phyloP scores from a whole-genome alignment of 2,888 invertebrate genomes.

The Kryphioiulus occultus region DNA sequence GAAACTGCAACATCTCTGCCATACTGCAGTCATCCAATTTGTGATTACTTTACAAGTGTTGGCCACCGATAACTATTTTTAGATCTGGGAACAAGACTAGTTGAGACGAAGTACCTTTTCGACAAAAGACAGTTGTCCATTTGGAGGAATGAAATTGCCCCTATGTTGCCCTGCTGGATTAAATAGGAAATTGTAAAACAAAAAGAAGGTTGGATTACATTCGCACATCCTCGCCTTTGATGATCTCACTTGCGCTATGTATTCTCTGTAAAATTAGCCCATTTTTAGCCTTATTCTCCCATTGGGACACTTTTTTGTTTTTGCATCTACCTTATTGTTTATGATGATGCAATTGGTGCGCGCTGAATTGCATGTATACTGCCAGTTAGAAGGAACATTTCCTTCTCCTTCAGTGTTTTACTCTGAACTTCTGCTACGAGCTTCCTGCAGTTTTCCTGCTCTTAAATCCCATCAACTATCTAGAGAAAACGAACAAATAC shows the following conservation, averaged over 20 bases:
- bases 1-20: too few species aligned
- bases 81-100: neutral
- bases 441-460: conserved; percentile 17
- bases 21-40: too few species aligned
- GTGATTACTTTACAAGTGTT: too few species aligned
- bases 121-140: neutral
- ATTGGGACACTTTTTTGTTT: conserved; percentile 3
- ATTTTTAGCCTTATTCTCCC: conserved; percentile 14
- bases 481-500: conserved; percentile 35
- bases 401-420: neutral
- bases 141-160: neutral
- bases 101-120: neutral
- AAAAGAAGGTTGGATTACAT: neutral
- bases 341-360: conserved; percentile 35
- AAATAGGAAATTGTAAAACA: neutral
- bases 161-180: neutral
- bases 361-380: neutral
- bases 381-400: neutral
- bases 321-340: conserved; percentile 17
- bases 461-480: conserved; percentile 31
- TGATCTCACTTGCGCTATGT: neutral
- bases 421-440: neutral
- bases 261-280: neutral
- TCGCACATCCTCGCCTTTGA: neutral
- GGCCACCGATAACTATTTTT: neutral